Evolutionary conservation across 1,140 invertebrate species (phyloP).

Genomic region (Epicauta chinensis): DNA sequence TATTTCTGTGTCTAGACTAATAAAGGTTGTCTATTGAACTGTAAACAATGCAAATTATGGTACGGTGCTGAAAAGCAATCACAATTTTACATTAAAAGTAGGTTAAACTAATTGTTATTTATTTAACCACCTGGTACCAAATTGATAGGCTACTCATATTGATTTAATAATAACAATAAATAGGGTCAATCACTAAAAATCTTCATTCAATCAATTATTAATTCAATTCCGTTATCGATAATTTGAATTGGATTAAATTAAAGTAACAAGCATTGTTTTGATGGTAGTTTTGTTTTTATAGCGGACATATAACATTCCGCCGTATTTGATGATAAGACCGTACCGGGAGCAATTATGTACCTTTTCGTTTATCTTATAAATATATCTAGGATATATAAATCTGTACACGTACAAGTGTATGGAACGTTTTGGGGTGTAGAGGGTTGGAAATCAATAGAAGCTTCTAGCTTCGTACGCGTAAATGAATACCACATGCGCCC

Average conservation of each 20-base stretch:
- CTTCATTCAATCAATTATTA: conserved; percentile 12
- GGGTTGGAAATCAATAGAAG: conserved; percentile 26
- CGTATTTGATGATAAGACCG: conserved; percentile 12
- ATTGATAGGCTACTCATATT: neutral
- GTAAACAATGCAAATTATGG: no score
- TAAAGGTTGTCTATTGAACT: no score
- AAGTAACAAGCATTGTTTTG: conserved; percentile 16
- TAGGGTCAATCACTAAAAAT: no score
- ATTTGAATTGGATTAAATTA: conserved; percentile 13
- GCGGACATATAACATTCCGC: neutral
- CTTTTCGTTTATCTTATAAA: conserved; percentile 18
- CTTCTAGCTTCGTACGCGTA: conserved; percentile 24
- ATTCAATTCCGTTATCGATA: conserved; percentile 4
- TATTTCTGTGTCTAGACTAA: no score
- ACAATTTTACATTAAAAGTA: no score
- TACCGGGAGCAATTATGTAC: conserved; percentile 15
- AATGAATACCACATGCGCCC: conserved; percentile 29
- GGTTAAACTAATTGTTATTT: no score
- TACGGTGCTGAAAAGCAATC: no score
- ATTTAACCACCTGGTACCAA: no score
- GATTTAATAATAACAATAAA: conserved; percentile 2
- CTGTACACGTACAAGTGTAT: conserved; percentile 19
- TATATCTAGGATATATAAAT: conserved; percentile 18
- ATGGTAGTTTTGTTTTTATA: conserved; percentile 13
- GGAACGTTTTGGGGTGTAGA: conserved; percentile 10